phyloP scores from a whole-genome alignment of 2,888 invertebrate species.

The Sesia apiformis region DNA sequence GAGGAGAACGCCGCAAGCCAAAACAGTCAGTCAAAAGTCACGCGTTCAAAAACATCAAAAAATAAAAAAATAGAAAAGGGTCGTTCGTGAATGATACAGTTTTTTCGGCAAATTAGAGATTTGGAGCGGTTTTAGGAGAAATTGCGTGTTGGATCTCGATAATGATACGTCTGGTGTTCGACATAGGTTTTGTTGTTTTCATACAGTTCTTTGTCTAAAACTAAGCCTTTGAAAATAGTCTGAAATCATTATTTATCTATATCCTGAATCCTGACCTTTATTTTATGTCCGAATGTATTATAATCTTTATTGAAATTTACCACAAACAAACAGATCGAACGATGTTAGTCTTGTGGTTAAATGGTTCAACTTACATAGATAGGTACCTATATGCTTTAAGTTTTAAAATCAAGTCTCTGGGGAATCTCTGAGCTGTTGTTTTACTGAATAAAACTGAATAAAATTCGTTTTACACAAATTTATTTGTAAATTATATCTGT shows the following conservation, averaged over 20 bases:
- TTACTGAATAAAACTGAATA: too few relatives aligned
- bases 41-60: slow-evolving; percentile 34
- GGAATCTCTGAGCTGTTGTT: too few relatives aligned
- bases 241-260: not conserved
- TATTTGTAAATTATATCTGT: too few relatives aligned
- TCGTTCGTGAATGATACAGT: slow-evolving; percentile 63
- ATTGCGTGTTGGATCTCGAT: slow-evolving; percentile 58
- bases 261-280: too few relatives aligned
- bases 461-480: too few relatives aligned
- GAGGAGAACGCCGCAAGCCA: slow-evolving; percentile 49
- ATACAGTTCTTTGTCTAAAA: not conserved
- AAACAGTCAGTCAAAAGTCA: slow-evolving; percentile 73
- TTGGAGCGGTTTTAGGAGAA: slow-evolving; percentile 48
- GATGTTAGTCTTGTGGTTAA: too few relatives aligned
- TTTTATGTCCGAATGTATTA: too few relatives aligned
- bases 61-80: slow-evolving; percentile 43
- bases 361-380: too few relatives aligned
- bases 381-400: too few relatives aligned
- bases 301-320: too few relatives aligned
- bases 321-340: too few relatives aligned
- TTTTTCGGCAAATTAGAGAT: slow-evolving; percentile 71
- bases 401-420: too few relatives aligned
- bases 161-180: slow-evolving; percentile 50
- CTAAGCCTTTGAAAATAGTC: not conserved
- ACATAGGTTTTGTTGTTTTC: slow-evolving; percentile 1